Evolutionary conservation across 2,113 vertebrate genomes (phyloP).

Genomic region (Muntiacus reevesi): DNA sequence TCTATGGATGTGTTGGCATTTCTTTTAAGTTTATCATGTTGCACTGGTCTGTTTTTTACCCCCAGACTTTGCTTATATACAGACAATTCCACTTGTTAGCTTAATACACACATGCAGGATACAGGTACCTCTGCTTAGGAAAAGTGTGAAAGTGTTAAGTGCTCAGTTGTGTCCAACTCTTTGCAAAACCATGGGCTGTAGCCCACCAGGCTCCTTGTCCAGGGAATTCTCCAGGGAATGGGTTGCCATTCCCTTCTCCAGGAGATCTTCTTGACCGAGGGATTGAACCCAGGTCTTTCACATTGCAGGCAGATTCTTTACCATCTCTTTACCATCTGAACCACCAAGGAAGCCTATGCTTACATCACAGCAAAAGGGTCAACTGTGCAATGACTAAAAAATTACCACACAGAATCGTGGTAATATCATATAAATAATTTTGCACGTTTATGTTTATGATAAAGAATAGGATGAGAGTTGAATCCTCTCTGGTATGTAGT

Average conservation of each 20-base stretch:
- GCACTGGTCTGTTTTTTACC: not conserved
- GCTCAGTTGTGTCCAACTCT: not conserved
- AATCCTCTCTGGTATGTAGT: not conserved
- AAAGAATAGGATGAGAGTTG: not conserved
- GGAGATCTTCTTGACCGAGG: not conserved
- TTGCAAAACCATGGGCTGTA: not conserved
- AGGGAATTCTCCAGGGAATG: not conserved
- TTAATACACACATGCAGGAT: not conserved
- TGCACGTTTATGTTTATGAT: not conserved
- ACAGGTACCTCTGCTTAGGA: not conserved
- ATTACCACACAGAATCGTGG: not conserved
- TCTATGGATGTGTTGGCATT: not conserved
- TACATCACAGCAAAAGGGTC: not conserved
- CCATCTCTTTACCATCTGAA: not conserved
- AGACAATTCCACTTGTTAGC: not conserved
- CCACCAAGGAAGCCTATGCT: not conserved
- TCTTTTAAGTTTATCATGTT: not conserved
- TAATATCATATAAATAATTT: not conserved
- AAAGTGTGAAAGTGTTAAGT: not conserved
- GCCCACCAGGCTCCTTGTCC: not conserved
- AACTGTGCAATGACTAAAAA: not conserved
- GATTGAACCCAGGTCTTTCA: not conserved
- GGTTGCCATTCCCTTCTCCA: not conserved
- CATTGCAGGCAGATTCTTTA: not conserved
- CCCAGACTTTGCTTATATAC: not conserved